Conservation (phyloP, 64 coral and sea anemone genomes). For the Anthopleura sola region DNA sequence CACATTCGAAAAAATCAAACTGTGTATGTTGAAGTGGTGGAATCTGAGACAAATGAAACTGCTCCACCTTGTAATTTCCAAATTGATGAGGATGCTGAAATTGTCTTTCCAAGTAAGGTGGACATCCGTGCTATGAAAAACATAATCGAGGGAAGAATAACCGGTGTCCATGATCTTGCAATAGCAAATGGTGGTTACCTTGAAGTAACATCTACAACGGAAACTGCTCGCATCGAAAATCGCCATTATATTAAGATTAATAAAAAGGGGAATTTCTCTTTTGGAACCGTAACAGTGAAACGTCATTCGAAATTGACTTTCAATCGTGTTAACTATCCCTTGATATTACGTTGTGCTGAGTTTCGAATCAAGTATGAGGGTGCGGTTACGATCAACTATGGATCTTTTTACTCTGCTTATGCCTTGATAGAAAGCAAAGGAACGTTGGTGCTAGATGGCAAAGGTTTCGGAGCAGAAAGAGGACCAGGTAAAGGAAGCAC, state of each 20-base stretch:
- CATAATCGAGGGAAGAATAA: conserved; percentile 85
- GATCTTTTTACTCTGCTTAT: conserved; percentile 64
- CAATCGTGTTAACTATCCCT: conserved; percentile 56
- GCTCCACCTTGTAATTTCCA: conserved; percentile 89
- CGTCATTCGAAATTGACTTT: conserved; percentile 66
- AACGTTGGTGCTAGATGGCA: conserved; percentile 65
- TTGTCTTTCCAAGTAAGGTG: conserved; percentile 82
- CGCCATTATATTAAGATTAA: conserved; percentile 81
- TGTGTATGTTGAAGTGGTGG: conserved; percentile 92
- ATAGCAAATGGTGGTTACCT: conserved; percentile 75
- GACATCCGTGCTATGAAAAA: conserved; percentile 80
- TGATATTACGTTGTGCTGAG: conserved; percentile 64
- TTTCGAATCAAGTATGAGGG: conserved; percentile 84
- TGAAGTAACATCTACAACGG: conserved; percentile 82
- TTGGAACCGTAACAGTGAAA: conserved; percentile 76
- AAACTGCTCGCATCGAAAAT: conserved; percentile 91
- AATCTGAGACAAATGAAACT: conserved; percentile 87
- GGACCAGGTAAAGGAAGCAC: conserved; percentile 68
- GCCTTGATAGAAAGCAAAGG: conserved; percentile 87
- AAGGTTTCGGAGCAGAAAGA: conserved; percentile 59
- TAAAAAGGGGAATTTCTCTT: conserved; percentile 95
- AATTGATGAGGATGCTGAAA: conserved; percentile 86
- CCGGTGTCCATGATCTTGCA: conserved; percentile 83
- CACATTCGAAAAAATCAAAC: conserved; percentile 81
- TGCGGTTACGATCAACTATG: conserved; percentile 78